These are phyloP conservation scores for Sebastes nivosus DNA, from an alignment of 2,797 vertebrate genomes.

Conservation along the genomic window DNA sequence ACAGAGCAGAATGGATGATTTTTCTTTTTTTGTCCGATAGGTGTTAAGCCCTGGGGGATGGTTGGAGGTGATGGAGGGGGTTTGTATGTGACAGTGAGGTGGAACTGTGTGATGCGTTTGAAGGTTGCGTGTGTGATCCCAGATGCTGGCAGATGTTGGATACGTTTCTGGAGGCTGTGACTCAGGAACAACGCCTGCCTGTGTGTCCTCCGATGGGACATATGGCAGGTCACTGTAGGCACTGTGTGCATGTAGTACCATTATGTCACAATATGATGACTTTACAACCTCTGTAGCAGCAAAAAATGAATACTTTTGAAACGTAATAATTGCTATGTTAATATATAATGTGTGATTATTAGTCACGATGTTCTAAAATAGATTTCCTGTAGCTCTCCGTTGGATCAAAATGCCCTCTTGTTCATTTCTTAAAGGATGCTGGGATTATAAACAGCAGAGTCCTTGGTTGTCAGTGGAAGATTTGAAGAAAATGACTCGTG, in stretches of 20 bases:
- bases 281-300: conserved; percentile 1
- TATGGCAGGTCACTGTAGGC: conserved; percentile 67
- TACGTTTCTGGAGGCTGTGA: conserved; percentile 56
- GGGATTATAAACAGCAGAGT: conserved; percentile 34
- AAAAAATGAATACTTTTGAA: background rate
- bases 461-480: conserved; percentile 53
- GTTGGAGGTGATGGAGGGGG: conserved; percentile 46
- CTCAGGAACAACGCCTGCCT: conserved; percentile 47
- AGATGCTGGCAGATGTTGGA: conserved; percentile 70
- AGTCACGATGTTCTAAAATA: background rate
- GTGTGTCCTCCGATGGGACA: conserved; percentile 65
- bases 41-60: conserved; percentile 45
- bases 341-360: background rate
- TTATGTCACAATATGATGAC: conserved; percentile 26
- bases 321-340: background rate
- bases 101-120: conserved; percentile 50
- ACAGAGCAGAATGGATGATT: conserved; percentile 30
- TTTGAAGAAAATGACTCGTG: conserved; percentile 61
- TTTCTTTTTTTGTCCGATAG: conserved; percentile 43
- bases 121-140: conserved; percentile 51
- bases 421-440: conserved; percentile 26
- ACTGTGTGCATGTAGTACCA: background rate
- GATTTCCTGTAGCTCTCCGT: background rate
- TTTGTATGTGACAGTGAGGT: conserved; percentile 48
- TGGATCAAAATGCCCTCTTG: conserved; percentile 5